phyloP scores from a whole-genome alignment of 2,888 invertebrate genomes.

The Rhingia campestris region DNA sequence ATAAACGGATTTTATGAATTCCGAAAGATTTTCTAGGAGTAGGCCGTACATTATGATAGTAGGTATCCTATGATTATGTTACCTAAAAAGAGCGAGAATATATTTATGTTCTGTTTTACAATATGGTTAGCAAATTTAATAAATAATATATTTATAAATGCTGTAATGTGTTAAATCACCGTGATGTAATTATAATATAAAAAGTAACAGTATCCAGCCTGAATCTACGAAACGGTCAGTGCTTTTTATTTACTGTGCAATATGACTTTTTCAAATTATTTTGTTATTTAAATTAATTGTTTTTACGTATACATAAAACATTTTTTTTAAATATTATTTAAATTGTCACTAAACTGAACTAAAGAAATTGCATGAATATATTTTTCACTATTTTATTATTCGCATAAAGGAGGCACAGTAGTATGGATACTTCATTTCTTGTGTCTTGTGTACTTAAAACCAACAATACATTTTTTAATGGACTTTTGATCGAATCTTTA shows the following conservation, averaged over 20 bases:
- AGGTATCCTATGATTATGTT: not conserved
- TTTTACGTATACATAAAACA: not conserved
- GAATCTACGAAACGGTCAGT: not conserved
- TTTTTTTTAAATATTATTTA: not conserved
- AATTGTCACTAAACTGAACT: not conserved
- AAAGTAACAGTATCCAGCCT: not conserved
- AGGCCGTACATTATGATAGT: constrained; percentile 93
- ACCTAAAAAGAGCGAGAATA: constrained; percentile 6
- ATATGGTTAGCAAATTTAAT: not conserved
- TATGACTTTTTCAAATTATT: not conserved
- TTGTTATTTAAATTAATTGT: not conserved
- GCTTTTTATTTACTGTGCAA: not conserved
- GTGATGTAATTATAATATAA: not conserved
- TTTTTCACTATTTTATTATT: too few relatives aligned
- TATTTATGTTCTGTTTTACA: not conserved
- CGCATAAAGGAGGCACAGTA: too few relatives aligned
- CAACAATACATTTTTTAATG: not conserved
- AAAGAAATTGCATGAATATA: not conserved
- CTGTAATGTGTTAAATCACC: too few relatives aligned
- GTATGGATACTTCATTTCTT: too few relatives aligned
- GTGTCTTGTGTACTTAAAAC: too few relatives aligned
- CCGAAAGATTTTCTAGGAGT: constrained; percentile 95
- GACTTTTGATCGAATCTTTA: not conserved
- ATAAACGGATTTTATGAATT: constrained; percentile 95
- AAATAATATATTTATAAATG: too few relatives aligned